Base-by-base conservation (phyloP, 2,888 invertebrate species). In the Homarus gammarus region DNA sequence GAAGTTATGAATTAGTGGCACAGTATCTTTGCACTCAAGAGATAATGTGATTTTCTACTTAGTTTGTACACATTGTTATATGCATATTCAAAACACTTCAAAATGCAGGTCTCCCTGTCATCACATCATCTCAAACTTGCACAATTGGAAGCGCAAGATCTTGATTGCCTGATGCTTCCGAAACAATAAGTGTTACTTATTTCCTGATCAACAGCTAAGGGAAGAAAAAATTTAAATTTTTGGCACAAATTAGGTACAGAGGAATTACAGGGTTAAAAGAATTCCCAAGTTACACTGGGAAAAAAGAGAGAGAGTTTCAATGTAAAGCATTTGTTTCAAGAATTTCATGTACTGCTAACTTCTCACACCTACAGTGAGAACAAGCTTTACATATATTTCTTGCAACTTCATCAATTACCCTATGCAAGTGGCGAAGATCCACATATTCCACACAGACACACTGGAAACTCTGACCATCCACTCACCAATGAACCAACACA, bases 81-180 rank as follows among this genome's bases (percentile, higher is more conserved):
- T 84, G 84, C 72, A 89, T 84, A 77, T 56, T 88, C 75, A 56
- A 70, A 89, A 81, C 27, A 56, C 82, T 38, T 89, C 36, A 68
- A 70, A 83, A 78, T 40, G 70, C 70, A 84, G 88, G 78, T 89
- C n/a, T 87, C 75, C 88, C 77, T 70, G 77, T 84, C 70, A 83
- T 89, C 88, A 89, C 88, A 89, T 89, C 88, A 89, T 89, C 88
- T 89, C 88, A 83, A 84, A 84, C 84, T 89, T 89, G 77, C 88
- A 89, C 88, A 77, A 84, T 56, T 78, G 68, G 84, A 89, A 77
- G 78, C 49, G 84, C 83, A 89, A 89, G 84, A 89, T 89, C 83
- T 51, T 84, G 77, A 84, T 64, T 84, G 83, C 84, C 78, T 84
- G 77, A 84, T 84, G 77, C 68, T 89, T 89, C 82, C 56, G 33